phyloP scores from a whole-genome alignment of 2,797 vertebrate species.

The Galaxias olidus region DNA sequence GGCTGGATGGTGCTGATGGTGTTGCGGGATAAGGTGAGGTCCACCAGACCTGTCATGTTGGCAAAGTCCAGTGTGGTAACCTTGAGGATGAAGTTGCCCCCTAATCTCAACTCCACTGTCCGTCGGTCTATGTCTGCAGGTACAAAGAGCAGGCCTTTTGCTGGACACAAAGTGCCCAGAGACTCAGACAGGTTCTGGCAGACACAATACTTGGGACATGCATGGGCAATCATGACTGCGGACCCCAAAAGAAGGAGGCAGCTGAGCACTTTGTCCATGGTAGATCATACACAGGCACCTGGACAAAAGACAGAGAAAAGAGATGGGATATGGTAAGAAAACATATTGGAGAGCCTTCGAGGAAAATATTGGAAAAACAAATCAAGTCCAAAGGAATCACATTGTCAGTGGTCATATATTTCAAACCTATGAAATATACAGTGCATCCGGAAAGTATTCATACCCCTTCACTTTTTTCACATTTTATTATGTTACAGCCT shows the following conservation, averaged over 20 bases:
- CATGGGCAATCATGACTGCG: constrained; percentile 83
- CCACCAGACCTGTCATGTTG: constrained; percentile 97
- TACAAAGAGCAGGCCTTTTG: constrained; percentile 96
- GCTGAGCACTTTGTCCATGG: constrained; percentile 97
- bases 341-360: neutral
- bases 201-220: constrained; percentile 98
- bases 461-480: too few relatives aligned
- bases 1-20: constrained; percentile 95
- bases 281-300: constrained; percentile 85
- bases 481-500: too few relatives aligned
- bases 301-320: constrained; percentile 14
- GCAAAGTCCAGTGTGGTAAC: constrained; percentile 92
- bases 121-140: constrained; percentile 91
- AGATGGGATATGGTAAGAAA: constrained; percentile 10
- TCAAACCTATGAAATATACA: too few relatives aligned
- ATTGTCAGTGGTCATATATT: neutral
- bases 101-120: constrained; percentile 95
- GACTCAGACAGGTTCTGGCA: constrained; percentile 99
- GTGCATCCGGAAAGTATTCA: too few relatives aligned
- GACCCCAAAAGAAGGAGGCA: constrained; percentile 94
- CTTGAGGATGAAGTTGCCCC: constrained; percentile 96
- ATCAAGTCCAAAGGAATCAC: too few relatives aligned
- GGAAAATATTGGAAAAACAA: too few relatives aligned
- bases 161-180: constrained; percentile 93
- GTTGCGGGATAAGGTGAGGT: constrained; percentile 95